These are phyloP conservation scores for Okapia johnstoni DNA, from an alignment of 2,113 vertebrate genomes.

Conservation along the genomic window DNA sequence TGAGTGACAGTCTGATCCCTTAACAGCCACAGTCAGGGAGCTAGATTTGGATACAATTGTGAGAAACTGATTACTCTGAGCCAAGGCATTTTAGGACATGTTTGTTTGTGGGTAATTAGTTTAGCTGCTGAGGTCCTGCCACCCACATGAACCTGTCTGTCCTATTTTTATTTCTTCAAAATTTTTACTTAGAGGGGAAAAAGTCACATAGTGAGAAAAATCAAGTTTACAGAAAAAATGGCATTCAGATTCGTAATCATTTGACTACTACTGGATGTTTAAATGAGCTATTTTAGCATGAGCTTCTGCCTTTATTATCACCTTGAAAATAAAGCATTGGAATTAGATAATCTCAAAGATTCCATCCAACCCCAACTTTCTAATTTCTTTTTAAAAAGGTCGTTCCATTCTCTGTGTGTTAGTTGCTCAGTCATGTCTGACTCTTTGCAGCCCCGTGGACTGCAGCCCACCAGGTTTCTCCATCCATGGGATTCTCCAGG, in stretches of 20 bases:
- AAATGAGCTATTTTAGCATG: background rate
- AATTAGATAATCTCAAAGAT: background rate
- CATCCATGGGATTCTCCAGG: background rate
- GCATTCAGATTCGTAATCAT: background rate
- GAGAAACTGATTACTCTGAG: background rate
- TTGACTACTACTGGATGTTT: background rate
- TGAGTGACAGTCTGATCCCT: background rate
- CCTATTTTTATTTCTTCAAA: background rate
- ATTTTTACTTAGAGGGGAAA: background rate
- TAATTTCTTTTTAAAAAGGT: background rate
- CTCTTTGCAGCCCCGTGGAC: background rate
- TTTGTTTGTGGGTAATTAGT: background rate
- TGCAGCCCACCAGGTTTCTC: background rate
- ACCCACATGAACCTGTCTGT: background rate
- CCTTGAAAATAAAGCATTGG: background rate
- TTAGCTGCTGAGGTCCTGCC: background rate
- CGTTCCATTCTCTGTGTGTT: background rate
- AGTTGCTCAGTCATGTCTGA: background rate
- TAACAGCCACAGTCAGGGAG: background rate
- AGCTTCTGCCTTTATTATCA: background rate
- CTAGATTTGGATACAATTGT: background rate
- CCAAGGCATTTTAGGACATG: background rate
- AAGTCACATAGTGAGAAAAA: background rate
- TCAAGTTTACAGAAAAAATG: background rate
- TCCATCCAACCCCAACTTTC: background rate